phyloP scores from a whole-genome alignment of 1,140 invertebrate species.

The Platyura marginata region DNA sequence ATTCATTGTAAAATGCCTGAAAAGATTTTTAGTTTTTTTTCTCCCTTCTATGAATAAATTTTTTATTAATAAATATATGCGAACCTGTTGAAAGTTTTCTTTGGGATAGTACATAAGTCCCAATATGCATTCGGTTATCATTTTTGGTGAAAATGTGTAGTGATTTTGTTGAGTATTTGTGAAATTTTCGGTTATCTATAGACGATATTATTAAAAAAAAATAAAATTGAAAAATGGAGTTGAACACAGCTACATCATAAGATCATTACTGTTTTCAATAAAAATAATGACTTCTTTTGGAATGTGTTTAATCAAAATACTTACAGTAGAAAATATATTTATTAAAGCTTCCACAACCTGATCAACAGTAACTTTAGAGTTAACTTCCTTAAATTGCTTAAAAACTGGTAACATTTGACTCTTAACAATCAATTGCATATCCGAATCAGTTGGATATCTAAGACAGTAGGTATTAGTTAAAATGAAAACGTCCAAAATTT shows the following conservation, averaged over 20 bases:
- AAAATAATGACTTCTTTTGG: too few species aligned
- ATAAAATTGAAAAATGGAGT: too few species aligned
- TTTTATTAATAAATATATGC: background rate
- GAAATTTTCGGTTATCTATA: conserved; percentile 7
- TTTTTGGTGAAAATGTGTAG: conserved; percentile 23
- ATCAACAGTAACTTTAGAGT: conserved; percentile 11
- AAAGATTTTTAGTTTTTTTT: too few species aligned
- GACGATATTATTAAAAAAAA: background rate
- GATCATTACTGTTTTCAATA: too few species aligned
- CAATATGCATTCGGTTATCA: conserved; percentile 18
- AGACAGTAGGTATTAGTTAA: too few species aligned
- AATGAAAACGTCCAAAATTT: too few species aligned
- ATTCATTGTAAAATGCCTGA: conserved; percentile 58
- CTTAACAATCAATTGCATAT: conserved; percentile 20
- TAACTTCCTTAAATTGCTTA: conserved; percentile 9
- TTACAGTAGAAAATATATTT: conserved; percentile 19
- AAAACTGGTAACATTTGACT: conserved; percentile 17
- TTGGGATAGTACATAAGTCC: conserved; percentile 15
- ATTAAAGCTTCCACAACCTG: conserved; percentile 16
- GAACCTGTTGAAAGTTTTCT: conserved; percentile 18
- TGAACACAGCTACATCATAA: too few species aligned
- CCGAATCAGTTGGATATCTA: conserved; percentile 13
- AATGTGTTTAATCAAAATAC: too few species aligned
- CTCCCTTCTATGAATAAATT: too few species aligned
- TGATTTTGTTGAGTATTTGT: conserved; percentile 9